Percentiles rank a stretch among this genome's conserved stretches.
Evolutionary conservation across 2,113 vertebrate species (phyloP).

Genomic region (Hippocampus zosterae): DNA sequence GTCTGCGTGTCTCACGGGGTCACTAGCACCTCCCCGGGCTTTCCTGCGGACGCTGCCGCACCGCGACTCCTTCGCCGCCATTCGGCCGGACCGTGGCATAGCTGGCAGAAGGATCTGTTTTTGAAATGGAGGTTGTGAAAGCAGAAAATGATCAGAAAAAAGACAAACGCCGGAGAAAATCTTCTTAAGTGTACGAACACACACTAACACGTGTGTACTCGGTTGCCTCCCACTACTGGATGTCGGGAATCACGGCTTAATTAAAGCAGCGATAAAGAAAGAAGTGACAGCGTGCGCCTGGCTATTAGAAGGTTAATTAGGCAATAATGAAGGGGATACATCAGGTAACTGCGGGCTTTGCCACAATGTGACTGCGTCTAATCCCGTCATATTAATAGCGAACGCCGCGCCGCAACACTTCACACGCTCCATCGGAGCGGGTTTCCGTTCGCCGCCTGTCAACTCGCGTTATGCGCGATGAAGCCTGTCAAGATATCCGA

Average conservation of each 20-base stretch:
- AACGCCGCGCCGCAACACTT: constrained; percentile 68
- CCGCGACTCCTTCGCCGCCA: not conserved
- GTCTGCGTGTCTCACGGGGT: constrained; percentile 49
- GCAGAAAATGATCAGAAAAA: not conserved
- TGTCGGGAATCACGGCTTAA: constrained; percentile 46
- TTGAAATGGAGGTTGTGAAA: not conserved
- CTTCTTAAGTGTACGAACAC: not conserved
- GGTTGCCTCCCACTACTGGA: not conserved
- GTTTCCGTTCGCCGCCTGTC: constrained; percentile 61
- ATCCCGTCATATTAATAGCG: constrained; percentile 77
- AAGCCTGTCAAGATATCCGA: constrained; percentile 64
- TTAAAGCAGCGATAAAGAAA: constrained; percentile 28
- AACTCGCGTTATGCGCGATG: constrained; percentile 57
- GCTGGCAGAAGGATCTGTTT: no score
- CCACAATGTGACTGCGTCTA: constrained; percentile 73
- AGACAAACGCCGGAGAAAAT: not conserved
- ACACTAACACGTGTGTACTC: not conserved
- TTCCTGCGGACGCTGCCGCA: not conserved
- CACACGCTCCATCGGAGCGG: constrained; percentile 66
- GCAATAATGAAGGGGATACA: constrained; percentile 76
- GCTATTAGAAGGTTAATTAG: constrained; percentile 88
- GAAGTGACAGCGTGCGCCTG: constrained; percentile 59
- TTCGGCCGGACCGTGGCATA: not conserved
- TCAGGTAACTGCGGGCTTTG: constrained; percentile 74
- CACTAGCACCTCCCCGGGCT: constrained; percentile 28